Evolutionary conservation across 2,888 invertebrate species (phyloP), one percentile per base, ranked within the genome.

Genomic region (Mimachlamys varia): DNA sequence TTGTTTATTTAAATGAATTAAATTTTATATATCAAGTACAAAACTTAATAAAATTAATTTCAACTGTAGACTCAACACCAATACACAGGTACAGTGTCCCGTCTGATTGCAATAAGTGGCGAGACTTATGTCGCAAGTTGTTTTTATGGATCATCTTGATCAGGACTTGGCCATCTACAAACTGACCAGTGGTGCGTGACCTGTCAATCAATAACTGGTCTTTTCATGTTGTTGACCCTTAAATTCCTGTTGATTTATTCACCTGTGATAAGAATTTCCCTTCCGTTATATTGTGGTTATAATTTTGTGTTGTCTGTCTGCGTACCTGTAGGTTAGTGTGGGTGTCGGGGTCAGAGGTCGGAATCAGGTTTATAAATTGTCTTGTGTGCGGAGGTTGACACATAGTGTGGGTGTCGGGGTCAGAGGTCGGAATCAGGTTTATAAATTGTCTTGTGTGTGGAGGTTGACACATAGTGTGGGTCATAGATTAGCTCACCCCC

Each of bases 131-230:
- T 76, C 76, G 5, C 33, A 76, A 33, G 76, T 76, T 76, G 12
- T 76, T 76, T 76, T 76, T 76, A 76, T 76, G 27, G 76, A 76
- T 76, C 76, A 76, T 33, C 76, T n/a, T n/a, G n/a, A n/a, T n/a
- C n/a, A n/a, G n/a, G 12, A 33, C 17, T 27, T 33, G 27, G 76
- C 76, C 33, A 10, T 33, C 27, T 33, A 76, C 76, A 76, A 27
- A 15, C 12, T 76, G 58, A 19, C 58, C 7, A 58, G 0, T 58
- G 58, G 22, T 22, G 22, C 58, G 12, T 33, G 76, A 76, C 76
- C 27, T 33, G 27, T 19, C 76, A 33, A 33, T 15, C 76, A 33
- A 33, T 76, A 76, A 76, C 33, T 13, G 33, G n/a, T 22, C 53
- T 17, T 53, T 53, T 53, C 5, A 76, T 10, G 13, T 76, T 76